Base-by-base conservation (phyloP, 2,888 invertebrate genomes). In the Diarsia mendica region DNA sequence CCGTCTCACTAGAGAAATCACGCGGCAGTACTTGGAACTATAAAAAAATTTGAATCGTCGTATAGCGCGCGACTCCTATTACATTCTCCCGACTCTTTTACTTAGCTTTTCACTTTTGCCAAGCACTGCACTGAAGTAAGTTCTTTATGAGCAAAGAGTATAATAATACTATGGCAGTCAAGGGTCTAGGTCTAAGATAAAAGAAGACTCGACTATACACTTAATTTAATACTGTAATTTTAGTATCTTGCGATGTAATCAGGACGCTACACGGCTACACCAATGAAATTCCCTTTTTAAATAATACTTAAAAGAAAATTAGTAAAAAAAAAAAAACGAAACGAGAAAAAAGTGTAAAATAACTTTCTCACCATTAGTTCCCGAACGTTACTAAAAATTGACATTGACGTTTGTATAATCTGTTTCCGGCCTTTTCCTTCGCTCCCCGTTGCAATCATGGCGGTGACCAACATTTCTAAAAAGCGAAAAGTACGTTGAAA, bases 401-500 rank as follows among this genome's bases (percentile, higher is more conserved):
- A 93, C 94, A 90, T 92, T 95, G 93, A 94, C 93, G 74, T 83
- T 83, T 74, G 77, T 70, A 74, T 88, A 75, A 73, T 88, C 87
- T 89, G 86, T 92, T 92, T 94, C 90, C 89, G 88, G 90, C 86
- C 92, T 93, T 94, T 94, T 92, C 91, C 67, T 92, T 91, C 90
- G 92, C 91, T 91, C 92, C 92, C 92, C 91, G 90, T 94, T 93
- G 93, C 93, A 95, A 96, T 94, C 96, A 96, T 96, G 96, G 96
- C 96, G 94, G 94, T 93, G 94, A 92, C 88, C 93, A 96, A 95
- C 92, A 96, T 96, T 95, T 96, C 96, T 82, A 96, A 96, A 95
- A 96, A 96, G 94, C 96, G 96, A 92, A 96, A 96, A 96, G 96
- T 96, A 96, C 89, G 96, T 96, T 89, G 68, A 87, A 90, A 88